Evolutionary conservation across 23 tunicate species (phyloP).

Genomic region (Clavelina lepadiformis): DNA sequence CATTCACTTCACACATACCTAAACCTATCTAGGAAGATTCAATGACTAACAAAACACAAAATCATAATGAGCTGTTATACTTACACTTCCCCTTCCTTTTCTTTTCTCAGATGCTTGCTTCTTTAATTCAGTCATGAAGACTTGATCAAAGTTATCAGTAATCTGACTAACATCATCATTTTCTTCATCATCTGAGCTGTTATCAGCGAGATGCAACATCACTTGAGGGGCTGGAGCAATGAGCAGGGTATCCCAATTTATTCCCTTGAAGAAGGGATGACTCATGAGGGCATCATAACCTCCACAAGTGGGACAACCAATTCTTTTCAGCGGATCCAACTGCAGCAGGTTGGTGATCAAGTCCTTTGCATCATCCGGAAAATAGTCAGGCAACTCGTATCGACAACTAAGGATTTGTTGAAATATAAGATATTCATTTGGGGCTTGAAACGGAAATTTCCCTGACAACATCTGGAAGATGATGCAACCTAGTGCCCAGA

Average conservation of each 20-base stretch:
- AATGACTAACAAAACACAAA: too few species aligned
- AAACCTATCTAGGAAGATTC: too few species aligned
- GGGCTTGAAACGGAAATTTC: conserved; percentile 82
- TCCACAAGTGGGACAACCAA: conserved; percentile 42
- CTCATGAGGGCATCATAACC: conserved; percentile 44
- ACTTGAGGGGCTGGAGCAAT: conserved; percentile 14
- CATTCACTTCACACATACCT: too few species aligned
- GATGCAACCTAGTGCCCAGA: conserved; percentile 96
- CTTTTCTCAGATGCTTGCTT: conserved; percentile 16
- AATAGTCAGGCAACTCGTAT: conserved; percentile 68
- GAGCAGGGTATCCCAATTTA: conserved; percentile 41
- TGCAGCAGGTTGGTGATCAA: conserved; percentile 43
- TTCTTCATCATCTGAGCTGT: conserved; percentile 64
- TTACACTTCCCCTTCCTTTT: conserved; percentile 10
- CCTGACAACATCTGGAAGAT: conserved; percentile 89
- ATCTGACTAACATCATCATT: conserved; percentile 19
- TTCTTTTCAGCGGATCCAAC: conserved; percentile 58
- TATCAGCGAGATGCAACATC: conserved; percentile 30
- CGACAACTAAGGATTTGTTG: conserved; percentile 64
- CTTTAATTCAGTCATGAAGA: conserved; percentile 45
- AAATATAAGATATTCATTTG: conserved; percentile 82
- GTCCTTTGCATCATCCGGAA: conserved; percentile 58
- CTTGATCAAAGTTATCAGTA: conserved; percentile 65
- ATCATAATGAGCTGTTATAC: too few species aligned
- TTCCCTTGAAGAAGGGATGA: conserved; percentile 38